Evolutionary conservation across 2,797 vertebrate genomes (phyloP).

Genomic region (Lates japonicus): DNA sequence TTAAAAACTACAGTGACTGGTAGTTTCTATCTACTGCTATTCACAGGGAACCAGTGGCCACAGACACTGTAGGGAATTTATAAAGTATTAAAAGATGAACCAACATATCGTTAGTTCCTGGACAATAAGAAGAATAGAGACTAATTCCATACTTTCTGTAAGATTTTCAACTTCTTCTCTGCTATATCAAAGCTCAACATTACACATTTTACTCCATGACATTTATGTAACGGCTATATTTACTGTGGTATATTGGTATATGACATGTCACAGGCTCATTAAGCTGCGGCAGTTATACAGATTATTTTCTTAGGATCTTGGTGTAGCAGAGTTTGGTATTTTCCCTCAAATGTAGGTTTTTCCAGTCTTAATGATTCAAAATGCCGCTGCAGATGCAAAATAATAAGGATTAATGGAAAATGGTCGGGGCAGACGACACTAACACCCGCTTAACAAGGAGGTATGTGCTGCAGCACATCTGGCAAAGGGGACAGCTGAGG

Average conservation of each 20-base stretch:
- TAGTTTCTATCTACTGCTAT: too few relatives aligned
- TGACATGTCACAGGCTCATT: background rate
- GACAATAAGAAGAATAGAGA: too few relatives aligned
- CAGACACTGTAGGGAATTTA: background rate
- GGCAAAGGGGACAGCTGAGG: slow-evolving; percentile 65
- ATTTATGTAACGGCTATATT: background rate
- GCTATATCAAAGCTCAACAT: background rate
- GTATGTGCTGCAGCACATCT: slow-evolving; percentile 45
- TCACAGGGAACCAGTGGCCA: background rate
- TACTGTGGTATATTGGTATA: background rate
- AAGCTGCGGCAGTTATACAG: background rate
- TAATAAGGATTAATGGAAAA: slow-evolving; percentile 28
- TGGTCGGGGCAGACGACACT: background rate
- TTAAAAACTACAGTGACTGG: too few relatives aligned
- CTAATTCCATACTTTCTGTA: too few relatives aligned
- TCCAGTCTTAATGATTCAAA: slow-evolving; percentile 6
- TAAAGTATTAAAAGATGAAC: background rate
- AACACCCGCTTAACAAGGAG: slow-evolving; percentile 40
- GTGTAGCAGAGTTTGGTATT: background rate
- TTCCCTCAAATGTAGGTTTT: background rate
- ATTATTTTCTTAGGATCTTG: background rate
- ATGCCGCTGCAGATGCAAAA: slow-evolving; percentile 18
- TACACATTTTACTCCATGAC: background rate
- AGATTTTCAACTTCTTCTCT: background rate
- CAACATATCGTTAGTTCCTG: background rate